These are phyloP conservation scores for Neomonachus schauinslandi DNA, from an alignment of 2,113 vertebrate species.

Conservation along the genomic window DNA sequence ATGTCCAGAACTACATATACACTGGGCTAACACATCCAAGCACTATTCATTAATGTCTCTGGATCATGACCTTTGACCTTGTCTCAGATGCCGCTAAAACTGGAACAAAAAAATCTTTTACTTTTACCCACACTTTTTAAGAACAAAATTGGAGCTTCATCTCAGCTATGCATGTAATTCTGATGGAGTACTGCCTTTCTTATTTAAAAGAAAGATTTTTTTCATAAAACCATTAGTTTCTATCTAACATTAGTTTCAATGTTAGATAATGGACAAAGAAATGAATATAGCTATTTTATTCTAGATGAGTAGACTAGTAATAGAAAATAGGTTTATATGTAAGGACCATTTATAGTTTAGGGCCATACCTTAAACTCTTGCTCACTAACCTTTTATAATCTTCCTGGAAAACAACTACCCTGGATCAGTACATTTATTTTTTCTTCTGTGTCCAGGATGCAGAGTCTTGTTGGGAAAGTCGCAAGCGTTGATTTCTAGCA, in stretches of 20 bases:
- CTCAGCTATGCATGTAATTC: background rate
- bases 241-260: too few relatives aligned
- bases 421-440: background rate
- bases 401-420: background rate
- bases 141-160: conserved; percentile 7
- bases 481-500: background rate
- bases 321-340: conserved; percentile 7
- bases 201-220: background rate
- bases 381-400: background rate
- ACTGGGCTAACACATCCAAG: background rate
- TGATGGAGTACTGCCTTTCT: background rate
- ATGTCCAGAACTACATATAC: background rate
- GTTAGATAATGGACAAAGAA: conserved; percentile 39
- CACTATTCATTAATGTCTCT: background rate
- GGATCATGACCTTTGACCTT: background rate
- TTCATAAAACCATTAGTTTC: background rate
- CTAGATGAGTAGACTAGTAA: background rate
- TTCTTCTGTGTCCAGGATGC: background rate
- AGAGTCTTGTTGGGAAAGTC: background rate
- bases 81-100: background rate
- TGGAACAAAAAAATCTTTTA: conserved; percentile 28
- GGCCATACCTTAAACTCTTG: background rate
- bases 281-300: background rate
- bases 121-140: background rate
- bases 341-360: conserved; percentile 2